Evolutionary conservation across 2,113 vertebrate species (phyloP), one percentile per base, ranked within the genome.

Genomic region (Oostethus manadensis): DNA sequence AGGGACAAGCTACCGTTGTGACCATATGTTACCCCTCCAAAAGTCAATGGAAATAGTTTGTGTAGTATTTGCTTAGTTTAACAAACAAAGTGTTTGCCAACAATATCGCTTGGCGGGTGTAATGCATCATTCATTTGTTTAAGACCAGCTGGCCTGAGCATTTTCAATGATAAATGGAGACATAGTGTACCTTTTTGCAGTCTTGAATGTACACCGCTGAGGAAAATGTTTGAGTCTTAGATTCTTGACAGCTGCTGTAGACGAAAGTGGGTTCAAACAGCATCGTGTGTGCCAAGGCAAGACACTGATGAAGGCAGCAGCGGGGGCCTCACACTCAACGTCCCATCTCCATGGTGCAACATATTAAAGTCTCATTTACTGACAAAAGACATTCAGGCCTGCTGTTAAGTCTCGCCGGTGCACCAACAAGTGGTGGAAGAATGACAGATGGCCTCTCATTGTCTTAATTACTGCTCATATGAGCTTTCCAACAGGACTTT

Each of bases 331-430:
- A 85, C 77, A 79, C 82, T 79, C 74, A 80, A 56, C 58, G 75
- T 70, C 77, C 76, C 78, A 84, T 88, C 83, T 82, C 87, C 86
- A 78, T 84, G 77, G 84, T 84, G 74, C 68, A 68, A 83, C 79
- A 66, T 84, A 89, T 90, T 89, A 88, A 88, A 88, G 84, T 89
- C 87, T 81, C 80, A 83, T 89, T 89, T 85, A 80, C 77, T 84
- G 84, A 86, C 79, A 88, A 84, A 81, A 83, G 74, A 86, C 84
- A 84, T 86, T 87, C 82, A 76, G 70, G 33, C 78, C 75, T 64
- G 68, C 81, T 84, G 81, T 79, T 84, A 79, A 40, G 78, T 76
- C 79, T 77, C 73, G 70, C 75, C 58, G 66, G 80, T 68, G 71
- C 77, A 78, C 79, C 77, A 73, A 75, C 71, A 74, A 75, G 76